These are phyloP conservation scores for Rotaria socialis DNA, from an alignment of 2,888 invertebrate species.

Conservation along the genomic window DNA sequence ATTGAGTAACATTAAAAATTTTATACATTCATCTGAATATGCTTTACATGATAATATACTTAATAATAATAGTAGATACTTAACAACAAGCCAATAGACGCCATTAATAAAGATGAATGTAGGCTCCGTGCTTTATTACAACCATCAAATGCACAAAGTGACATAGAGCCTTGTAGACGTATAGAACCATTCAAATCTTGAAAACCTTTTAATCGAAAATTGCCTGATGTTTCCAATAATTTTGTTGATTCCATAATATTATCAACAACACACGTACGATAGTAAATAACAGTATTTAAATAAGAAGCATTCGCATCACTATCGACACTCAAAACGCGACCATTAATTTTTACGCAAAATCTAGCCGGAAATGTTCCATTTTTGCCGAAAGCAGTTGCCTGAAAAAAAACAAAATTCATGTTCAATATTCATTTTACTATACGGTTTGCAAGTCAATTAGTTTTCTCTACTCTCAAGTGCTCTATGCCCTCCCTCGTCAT, in stretches of 20 bases:
- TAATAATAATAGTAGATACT: not conserved
- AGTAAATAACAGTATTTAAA: not conserved
- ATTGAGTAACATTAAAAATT: not conserved
- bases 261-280: conserved; percentile 11
- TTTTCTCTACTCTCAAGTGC: not conserved
- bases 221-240: conserved; percentile 17
- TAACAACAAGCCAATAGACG: too few species aligned
- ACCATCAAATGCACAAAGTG: not conserved
- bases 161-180: conserved; percentile 1
- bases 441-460: not conserved
- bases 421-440: not conserved
- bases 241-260: conserved; percentile 34
- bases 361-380: conserved; percentile 33
- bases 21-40: not conserved
- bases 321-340: not conserved
- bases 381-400: not conserved
- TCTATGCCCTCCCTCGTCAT: not conserved
- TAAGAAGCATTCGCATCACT: not conserved
- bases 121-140: not conserved
- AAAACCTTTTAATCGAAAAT: conserved; percentile 30
- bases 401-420: not conserved
- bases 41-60: not conserved
- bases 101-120: not conserved
- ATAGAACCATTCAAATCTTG: not conserved
- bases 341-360: conserved; percentile 31